Base-by-base conservation (phyloP, 2,113 vertebrate genomes). In the Chloropsis cyanopogon region DNA sequence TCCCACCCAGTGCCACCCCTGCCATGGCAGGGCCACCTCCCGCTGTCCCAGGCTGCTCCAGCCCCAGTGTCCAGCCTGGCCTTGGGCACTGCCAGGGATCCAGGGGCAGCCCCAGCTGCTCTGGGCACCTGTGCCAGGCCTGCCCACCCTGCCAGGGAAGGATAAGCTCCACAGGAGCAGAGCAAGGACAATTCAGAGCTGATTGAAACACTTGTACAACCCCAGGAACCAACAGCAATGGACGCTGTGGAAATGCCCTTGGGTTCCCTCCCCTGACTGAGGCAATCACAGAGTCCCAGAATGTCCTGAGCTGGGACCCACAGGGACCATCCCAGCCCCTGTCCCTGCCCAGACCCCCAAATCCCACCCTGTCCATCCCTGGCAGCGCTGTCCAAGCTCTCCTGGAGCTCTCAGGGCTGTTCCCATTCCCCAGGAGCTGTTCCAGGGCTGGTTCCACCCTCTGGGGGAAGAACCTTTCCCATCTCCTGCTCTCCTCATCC, bases 401-500 rank as follows among this genome's bases (percentile, higher is more conserved):
- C 57, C 81, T 63, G 69, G n/a, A 47, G 49, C 81, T 64, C 49
- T 33, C 25, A 23, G 44, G 52, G 8, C 7, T 2, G 20, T 35
- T 23, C 11, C 81, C 68, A 37, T 72, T 73, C 60, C 82, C 59
- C 39, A 28, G 66, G 26, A 46, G 81, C 54, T 46, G 10, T 29
- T 12, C 71, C 71, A 22, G 71, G 0, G 31, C 52, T n/a, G 6
- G 11, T 72, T 5, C 50, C 71, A 73, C 19, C 53, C 59, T 73
- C n/a, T 9, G 28, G 14, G 23, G 12, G 9, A 37, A 12, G 29
- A 49, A 2, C 42, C 12, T 56, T 47, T 19, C n/a, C 59, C 19
- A 6, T 0, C 3, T 29, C 41, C 47, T 7, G 9, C 59, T n/a
- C 16, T 37, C 46, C 69, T 31, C 1, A 1, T 0, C 1, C 37